Percentiles rank a stretch among this genome's conserved stretches.
Evolutionary conservation across 2,888 invertebrate genomes (phyloP).

Genomic region (Panzeria rudis): DNA sequence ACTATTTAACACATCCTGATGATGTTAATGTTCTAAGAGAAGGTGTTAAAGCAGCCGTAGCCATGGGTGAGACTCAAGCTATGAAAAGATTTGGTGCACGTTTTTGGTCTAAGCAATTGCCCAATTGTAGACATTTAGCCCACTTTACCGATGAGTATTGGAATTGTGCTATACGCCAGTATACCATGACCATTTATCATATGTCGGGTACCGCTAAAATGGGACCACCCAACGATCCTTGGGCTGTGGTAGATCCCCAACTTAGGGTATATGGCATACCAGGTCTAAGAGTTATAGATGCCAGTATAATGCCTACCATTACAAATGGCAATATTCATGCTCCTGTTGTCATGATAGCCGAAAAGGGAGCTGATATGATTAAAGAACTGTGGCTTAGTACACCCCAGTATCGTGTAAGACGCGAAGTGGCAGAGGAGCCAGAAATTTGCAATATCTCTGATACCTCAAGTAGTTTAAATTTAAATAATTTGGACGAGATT

Average conservation of each 20-base stretch:
- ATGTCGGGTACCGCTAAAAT: constrained; percentile 93
- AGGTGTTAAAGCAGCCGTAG: constrained; percentile 93
- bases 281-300: constrained; percentile 92
- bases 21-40: constrained; percentile 93
- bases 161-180: constrained; percentile 92
- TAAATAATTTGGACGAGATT: constrained; percentile 21
- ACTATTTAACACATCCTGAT: constrained; percentile 94
- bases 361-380: constrained; percentile 93
- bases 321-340: constrained; percentile 95
- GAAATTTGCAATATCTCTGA: constrained; percentile 63
- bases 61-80: constrained; percentile 91
- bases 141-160: constrained; percentile 93
- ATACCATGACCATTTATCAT: constrained; percentile 95
- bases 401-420: constrained; percentile 67
- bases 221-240: constrained; percentile 90
- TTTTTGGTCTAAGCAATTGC: constrained; percentile 89
- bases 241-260: constrained; percentile 92
- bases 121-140: constrained; percentile 92
- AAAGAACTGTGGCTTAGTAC: constrained; percentile 88
- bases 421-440: background rate
- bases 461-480: constrained; percentile 36
- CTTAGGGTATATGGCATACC: constrained; percentile 90
- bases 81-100: constrained; percentile 91
- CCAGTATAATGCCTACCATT: constrained; percentile 94
- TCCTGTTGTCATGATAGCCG: constrained; percentile 94